phyloP scores from a whole-genome alignment of 2,888 invertebrate genomes.

The Octodonta nipae region DNA sequence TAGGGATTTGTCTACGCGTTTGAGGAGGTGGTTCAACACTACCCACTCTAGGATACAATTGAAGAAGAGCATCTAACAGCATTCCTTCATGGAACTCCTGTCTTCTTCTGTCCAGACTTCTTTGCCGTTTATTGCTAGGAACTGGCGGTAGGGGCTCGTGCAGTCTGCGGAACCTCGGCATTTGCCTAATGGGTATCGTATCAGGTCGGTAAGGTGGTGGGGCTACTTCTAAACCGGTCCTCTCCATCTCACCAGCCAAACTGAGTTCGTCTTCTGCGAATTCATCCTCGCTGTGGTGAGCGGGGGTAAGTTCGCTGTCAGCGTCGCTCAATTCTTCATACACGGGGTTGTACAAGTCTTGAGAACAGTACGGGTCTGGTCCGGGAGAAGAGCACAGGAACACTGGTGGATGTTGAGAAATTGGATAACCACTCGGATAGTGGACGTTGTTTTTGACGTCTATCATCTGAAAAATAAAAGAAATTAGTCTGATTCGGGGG shows the following conservation, averaged over 20 bases:
- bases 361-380: constrained; percentile 49
- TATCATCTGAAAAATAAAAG: constrained; percentile 62
- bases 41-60: constrained; percentile 58
- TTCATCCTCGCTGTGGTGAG: constrained; percentile 66
- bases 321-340: constrained; percentile 68
- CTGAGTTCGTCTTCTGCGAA: constrained; percentile 74
- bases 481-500: no score
- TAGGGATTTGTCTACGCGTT: constrained; percentile 28
- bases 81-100: constrained; percentile 71
- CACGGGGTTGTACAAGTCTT: constrained; percentile 60
- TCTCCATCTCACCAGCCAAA: constrained; percentile 37
- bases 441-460: constrained; percentile 50
- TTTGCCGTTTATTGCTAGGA: constrained; percentile 36
- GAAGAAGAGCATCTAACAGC: constrained; percentile 56
- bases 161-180: constrained; percentile 42
- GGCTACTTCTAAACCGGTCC: constrained; percentile 24
- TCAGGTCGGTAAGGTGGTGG: constrained; percentile 34
- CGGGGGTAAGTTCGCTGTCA: constrained; percentile 43
- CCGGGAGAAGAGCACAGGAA: constrained; percentile 58
- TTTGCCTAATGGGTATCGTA: neutral
- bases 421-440: constrained; percentile 48
- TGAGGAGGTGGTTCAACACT: constrained; percentile 43
- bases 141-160: constrained; percentile 47
- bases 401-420: constrained; percentile 49
- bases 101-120: constrained; percentile 42